Conservation (phyloP, 2,888 invertebrate species). For the Junonia oenone region DNA sequence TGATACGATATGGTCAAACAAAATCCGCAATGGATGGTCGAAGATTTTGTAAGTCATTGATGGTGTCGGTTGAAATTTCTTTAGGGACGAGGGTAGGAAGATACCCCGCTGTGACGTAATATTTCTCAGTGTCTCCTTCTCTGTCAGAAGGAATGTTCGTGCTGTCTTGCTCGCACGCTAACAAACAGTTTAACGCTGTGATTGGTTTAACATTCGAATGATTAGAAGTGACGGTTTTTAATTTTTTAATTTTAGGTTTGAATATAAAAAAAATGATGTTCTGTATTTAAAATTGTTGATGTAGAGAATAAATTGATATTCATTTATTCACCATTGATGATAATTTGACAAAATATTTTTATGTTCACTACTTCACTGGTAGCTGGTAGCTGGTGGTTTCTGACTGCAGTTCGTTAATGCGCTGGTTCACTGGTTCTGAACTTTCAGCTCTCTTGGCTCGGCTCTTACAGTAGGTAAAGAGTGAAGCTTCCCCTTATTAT, state of each 20-base stretch:
- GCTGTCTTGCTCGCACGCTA: slow-evolving; percentile 66
- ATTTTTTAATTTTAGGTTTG: background rate
- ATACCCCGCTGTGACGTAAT: slow-evolving; percentile 75
- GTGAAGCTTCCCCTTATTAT: too few species aligned
- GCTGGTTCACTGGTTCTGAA: too few species aligned
- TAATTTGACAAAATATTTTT: too few species aligned
- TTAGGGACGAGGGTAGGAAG: slow-evolving; percentile 50
- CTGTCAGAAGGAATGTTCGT: slow-evolving; percentile 64
- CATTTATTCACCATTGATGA: too few species aligned
- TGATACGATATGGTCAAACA: background rate
- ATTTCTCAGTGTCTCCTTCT: slow-evolving; percentile 70
- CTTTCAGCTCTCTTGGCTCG: too few species aligned
- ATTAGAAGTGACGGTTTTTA: slow-evolving; percentile 24
- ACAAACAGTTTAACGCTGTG: slow-evolving; percentile 69
- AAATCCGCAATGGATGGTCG: slow-evolving; percentile 35
- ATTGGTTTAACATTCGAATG: slow-evolving; percentile 46
- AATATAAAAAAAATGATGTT: background rate
- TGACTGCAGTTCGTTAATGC: too few species aligned
- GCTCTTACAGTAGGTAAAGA: too few species aligned
- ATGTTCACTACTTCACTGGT: too few species aligned
- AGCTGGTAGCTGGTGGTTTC: too few species aligned
- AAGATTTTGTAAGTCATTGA: background rate
- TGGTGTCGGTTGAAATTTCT: slow-evolving; percentile 2
- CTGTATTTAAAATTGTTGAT: too few species aligned
- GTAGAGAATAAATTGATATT: too few species aligned